phyloP scores from a whole-genome alignment of 2,113 vertebrate species.

The Phyllostomus discolor region DNA sequence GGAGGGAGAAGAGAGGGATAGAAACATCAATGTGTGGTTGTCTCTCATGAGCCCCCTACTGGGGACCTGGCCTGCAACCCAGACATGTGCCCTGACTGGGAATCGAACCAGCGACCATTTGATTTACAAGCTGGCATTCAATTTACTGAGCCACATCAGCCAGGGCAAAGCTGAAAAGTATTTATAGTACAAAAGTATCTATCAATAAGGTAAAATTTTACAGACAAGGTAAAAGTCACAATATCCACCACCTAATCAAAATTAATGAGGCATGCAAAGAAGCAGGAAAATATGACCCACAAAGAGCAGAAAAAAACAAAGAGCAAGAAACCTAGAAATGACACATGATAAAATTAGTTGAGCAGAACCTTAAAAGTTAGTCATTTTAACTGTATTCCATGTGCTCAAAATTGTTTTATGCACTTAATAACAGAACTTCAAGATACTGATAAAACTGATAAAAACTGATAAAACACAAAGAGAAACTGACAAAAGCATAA shows the following conservation, averaged over 20 bases:
- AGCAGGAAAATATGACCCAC: background rate
- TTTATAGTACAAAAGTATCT: background rate
- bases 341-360: background rate
- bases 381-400: background rate
- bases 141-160: too few species aligned
- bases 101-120: too few species aligned
- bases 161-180: background rate
- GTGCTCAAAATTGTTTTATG: background rate
- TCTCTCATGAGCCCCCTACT: too few species aligned
- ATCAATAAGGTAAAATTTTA: conserved; percentile 11
- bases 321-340: background rate
- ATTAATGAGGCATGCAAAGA: background rate
- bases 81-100: too few species aligned
- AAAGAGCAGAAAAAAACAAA: background rate
- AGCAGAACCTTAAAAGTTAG: background rate
- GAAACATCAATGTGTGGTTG: too few species aligned
- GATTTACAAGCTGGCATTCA: too few species aligned
- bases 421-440: background rate
- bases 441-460: background rate
- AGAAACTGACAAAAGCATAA: background rate
- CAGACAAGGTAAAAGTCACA: background rate
- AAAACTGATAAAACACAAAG: background rate
- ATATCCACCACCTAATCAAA: background rate
- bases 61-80: too few species aligned
- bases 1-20: too few species aligned